A percentile compares a stretch with the other conserved stretches of the same genome.
Evolutionary conservation across 2,888 invertebrate species (phyloP).

Genomic region (Drosophila nigritarsus): DNA sequence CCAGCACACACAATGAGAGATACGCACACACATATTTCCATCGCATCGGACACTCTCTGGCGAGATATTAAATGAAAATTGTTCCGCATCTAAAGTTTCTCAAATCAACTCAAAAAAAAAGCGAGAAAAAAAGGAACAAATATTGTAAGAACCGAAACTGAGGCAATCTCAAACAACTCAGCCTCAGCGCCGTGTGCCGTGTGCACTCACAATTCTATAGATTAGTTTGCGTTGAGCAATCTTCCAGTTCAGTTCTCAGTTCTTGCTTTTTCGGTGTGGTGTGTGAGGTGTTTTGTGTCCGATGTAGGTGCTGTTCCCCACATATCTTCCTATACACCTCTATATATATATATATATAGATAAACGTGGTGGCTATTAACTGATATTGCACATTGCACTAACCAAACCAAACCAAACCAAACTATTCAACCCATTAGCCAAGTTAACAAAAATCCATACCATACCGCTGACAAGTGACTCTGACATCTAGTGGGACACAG

Average conservation of each 20-base stretch:
- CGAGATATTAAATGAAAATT: slow-evolving; percentile 70
- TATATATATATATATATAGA: slow-evolving; percentile 18
- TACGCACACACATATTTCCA: slow-evolving; percentile 70
- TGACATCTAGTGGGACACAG: not conserved
- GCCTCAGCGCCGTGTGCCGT: slow-evolving; percentile 68
- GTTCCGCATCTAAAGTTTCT: slow-evolving; percentile 78
- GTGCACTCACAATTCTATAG: slow-evolving; percentile 80
- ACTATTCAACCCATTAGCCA: slow-evolving; percentile 14
- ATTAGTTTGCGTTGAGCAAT: slow-evolving; percentile 82
- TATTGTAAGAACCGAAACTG: slow-evolving; percentile 19
- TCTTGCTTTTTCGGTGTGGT: slow-evolving; percentile 45
- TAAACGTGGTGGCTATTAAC: slow-evolving; percentile 40
- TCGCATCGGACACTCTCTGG: slow-evolving; percentile 65
- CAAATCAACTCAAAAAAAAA: slow-evolving; percentile 60
- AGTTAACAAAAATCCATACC: slow-evolving; percentile 1
- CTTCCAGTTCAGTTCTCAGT: slow-evolving; percentile 80
- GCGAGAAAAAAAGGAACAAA: slow-evolving; percentile 6
- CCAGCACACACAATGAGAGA: slow-evolving; percentile 4
- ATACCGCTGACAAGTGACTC: not conserved
- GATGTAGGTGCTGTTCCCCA: slow-evolving; percentile 65
- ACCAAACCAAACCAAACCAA: slow-evolving; percentile 8
- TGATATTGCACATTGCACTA: slow-evolving; percentile 52
- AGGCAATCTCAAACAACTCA: slow-evolving; percentile 32
- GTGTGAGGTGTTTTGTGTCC: slow-evolving; percentile 66
- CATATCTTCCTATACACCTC: slow-evolving; percentile 2